These are phyloP conservation scores for Tenodera sinensis DNA, from an alignment of 2,888 invertebrate genomes.

Conservation along the genomic window DNA sequence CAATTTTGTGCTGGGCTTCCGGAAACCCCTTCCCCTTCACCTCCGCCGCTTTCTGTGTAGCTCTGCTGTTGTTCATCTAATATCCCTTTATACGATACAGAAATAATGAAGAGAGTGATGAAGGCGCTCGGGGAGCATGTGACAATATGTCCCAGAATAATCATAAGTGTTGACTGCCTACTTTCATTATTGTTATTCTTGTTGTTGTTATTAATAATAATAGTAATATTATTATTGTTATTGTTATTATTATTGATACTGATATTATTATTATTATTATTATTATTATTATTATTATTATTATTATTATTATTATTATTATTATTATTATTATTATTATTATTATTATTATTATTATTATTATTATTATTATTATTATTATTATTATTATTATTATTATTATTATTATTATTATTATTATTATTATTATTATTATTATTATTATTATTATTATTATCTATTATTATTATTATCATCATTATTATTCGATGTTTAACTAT, in stretches of 20 bases:
- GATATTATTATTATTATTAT: not conserved
- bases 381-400: too few relatives aligned
- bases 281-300: not conserved
- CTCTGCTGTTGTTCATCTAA: not conserved
- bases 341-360: not conserved
- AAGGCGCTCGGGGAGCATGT: not conserved
- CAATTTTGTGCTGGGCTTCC: conserved; percentile 23
- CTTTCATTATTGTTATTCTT: too few relatives aligned
- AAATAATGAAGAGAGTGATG: not conserved
- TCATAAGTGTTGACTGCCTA: not conserved
- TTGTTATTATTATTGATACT: too few relatives aligned
- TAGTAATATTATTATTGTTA: too few relatives aligned
- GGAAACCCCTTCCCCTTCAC: not conserved
- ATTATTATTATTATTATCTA: too few relatives aligned
- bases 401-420: too few relatives aligned
- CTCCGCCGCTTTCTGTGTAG: not conserved
- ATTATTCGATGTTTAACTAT: too few relatives aligned
- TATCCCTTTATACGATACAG: not conserved
- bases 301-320: not conserved
- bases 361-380: too few relatives aligned
- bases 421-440: too few relatives aligned
- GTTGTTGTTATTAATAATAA: not conserved
- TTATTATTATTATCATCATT: too few relatives aligned
- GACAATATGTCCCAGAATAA: not conserved
- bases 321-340: not conserved